Percentiles rank a stretch among this genome's conserved stretches.
Conservation (phyloP, 2,797 vertebrate genomes). For the Gambusia yucatana region DNA sequence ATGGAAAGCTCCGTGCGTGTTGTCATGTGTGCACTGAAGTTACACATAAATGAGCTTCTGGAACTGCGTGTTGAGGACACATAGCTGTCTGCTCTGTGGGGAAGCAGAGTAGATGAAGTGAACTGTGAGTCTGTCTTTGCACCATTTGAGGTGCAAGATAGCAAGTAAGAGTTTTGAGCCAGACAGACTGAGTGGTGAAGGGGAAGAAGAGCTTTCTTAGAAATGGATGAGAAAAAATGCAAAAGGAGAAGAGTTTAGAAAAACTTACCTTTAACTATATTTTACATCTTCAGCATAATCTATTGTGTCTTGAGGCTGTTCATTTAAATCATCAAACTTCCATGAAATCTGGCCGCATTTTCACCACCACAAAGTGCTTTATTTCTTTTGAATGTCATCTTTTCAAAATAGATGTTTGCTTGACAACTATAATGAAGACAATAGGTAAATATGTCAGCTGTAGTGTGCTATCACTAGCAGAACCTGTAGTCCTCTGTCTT, state of each 20-base stretch:
- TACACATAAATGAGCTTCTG: slow-evolving; percentile 30
- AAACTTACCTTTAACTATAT: slow-evolving; percentile 19
- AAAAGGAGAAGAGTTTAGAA: slow-evolving; percentile 21
- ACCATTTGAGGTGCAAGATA: slow-evolving; percentile 65
- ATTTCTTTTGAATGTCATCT: neutral
- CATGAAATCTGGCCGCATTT: neutral
- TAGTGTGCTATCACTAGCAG: neutral
- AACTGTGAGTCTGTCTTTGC: slow-evolving; percentile 62
- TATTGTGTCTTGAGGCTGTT: neutral
- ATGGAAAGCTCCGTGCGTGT: slow-evolving; percentile 18
- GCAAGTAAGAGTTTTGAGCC: slow-evolving; percentile 47
- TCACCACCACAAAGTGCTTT: neutral
- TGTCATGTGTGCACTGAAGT: slow-evolving; percentile 15
- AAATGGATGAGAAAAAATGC: slow-evolving; percentile 42
- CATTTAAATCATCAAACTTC: slow-evolving; percentile 10
- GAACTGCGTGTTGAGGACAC: slow-evolving; percentile 36
- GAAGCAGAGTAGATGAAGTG: slow-evolving; percentile 52
- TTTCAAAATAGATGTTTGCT: neutral
- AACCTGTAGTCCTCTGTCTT: neutral
- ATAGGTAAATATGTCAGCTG: neutral
- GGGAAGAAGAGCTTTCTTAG: slow-evolving; percentile 15
- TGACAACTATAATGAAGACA: neutral
- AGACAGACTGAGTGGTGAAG: slow-evolving; percentile 18
- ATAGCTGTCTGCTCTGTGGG: slow-evolving; percentile 45
- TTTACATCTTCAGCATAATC: neutral